Evolutionary conservation across 2,888 invertebrate genomes (phyloP), one percentile per base, ranked within the genome.

Genomic region (Hylaea fasciaria): DNA sequence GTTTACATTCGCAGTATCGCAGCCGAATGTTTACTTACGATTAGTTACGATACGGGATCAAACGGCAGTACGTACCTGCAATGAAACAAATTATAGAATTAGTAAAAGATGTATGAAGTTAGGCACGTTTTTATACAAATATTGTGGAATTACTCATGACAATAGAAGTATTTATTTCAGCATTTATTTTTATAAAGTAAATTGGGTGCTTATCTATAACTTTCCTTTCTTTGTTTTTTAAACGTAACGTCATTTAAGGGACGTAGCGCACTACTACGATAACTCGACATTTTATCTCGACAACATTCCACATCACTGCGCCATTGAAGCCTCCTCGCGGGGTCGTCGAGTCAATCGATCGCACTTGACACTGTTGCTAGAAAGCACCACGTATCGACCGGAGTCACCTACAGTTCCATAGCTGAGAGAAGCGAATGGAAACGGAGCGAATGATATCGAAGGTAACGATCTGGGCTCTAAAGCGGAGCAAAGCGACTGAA

Each of bases 361-460:
- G 52, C 58, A 39, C 62, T 65, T 65, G 65, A 65, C 65, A 65
- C 62, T 62, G 57, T 65, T 65, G 53, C 58, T 43, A 13, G 61
- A 58, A 61, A 58, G 56, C 61, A 28, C 13, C 39, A 10, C 37
- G 10, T 37, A 28, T 37, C 43, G 43, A 43, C 13, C 40, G 13
- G 14, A 8, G 39, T 12, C n/a, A 39, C 14, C 40, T 40, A 40
- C 14, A 40, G 40, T 40, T 37, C n/a, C 10, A 10, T 37, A 37
- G 37, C 22, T 2, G n/a, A 37, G 37, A 37, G 37, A 2, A 37
- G 37, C n/a, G 37, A 10, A 37, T 11, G n/a, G 35, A 9, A 35
- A 1, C 35, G 5, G 9, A 35, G 35, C 37, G 3, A 37, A 37
- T 1, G 12, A 37, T 37, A 1, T n/a, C 1, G 37, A 10, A 32